phyloP scores from a whole-genome alignment of 1,140 invertebrate species.

The Pseudomyrmex pallidus region DNA sequence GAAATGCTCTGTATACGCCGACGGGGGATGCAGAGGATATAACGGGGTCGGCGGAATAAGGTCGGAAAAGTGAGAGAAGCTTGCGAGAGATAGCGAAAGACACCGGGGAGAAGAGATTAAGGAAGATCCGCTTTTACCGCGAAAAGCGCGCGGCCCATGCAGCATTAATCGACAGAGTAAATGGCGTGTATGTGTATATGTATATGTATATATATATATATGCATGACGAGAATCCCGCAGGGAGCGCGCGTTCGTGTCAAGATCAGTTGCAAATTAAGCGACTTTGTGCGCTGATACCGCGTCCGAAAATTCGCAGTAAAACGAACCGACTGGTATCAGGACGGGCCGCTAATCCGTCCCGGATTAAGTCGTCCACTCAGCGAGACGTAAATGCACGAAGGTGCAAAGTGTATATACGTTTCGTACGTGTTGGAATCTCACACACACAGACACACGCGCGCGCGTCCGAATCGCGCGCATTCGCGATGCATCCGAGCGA shows the following conservation, averaged over 20 bases:
- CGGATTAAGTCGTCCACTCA: constrained; percentile 79
- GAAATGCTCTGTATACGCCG: not conserved
- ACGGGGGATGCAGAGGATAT: constrained; percentile 25
- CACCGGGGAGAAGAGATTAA: constrained; percentile 26
- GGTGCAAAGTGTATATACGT: constrained; percentile 49
- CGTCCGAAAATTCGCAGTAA: constrained; percentile 35
- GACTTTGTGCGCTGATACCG: constrained; percentile 38
- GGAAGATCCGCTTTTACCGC: constrained; percentile 45
- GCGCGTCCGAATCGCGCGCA: not conserved
- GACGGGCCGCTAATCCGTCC: constrained; percentile 67
- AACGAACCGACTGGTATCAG: constrained; percentile 29
- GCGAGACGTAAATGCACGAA: constrained; percentile 76
- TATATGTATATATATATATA: no score
- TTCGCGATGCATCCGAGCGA: constrained; percentile 10
- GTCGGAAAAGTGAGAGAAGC: constrained; percentile 8
- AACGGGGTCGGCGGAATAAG: constrained; percentile 22
- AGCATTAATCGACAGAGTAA: constrained; percentile 32
- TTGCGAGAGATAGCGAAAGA: not conserved
- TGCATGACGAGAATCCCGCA: constrained; percentile 56
- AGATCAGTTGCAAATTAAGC: constrained; percentile 77
- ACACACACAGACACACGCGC: not conserved
- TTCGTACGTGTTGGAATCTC: constrained; percentile 46
- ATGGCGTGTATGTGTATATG: constrained; percentile 1
- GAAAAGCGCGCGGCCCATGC: not conserved
- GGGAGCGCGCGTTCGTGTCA: constrained; percentile 64